Conservation (phyloP, 2,113 vertebrate genomes). For the Carlito syrichta region DNA sequence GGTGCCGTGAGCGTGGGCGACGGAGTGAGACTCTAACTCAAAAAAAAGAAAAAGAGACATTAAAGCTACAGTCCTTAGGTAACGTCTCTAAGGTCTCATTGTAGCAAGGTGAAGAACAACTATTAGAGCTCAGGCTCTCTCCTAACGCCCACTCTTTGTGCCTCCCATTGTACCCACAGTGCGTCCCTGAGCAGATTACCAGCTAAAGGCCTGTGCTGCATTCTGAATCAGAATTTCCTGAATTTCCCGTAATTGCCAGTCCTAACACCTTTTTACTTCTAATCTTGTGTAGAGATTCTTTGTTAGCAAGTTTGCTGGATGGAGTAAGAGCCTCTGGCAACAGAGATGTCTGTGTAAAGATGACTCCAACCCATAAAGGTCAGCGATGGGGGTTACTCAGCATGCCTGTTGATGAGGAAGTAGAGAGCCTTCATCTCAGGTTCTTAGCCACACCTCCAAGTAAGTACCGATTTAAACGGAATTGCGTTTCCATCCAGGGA, state of each 20-base stretch:
- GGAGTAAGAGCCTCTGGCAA: constrained; percentile 98
- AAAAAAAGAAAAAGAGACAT: background rate
- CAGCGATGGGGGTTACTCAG: constrained; percentile 97
- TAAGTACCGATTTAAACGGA: constrained; percentile 79
- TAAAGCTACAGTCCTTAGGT: background rate
- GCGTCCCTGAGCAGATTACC: background rate
- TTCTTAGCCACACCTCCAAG: constrained; percentile 96
- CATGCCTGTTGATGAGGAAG: constrained; percentile 98
- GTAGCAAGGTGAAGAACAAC: background rate
- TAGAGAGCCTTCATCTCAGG: constrained; percentile 96
- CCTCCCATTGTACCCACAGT: background rate
- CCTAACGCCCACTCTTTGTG: background rate
- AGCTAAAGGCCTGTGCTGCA: background rate
- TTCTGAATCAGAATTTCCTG: background rate
- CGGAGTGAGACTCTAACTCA: too few relatives aligned
- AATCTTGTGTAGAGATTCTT: constrained; percentile 88
- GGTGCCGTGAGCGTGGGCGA: too few relatives aligned
- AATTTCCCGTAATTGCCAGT: background rate
- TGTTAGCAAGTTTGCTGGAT: constrained; percentile 96
- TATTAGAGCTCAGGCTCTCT: background rate
- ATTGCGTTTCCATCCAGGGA: background rate
- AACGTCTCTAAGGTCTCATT: background rate
- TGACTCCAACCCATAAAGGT: constrained; percentile 94
- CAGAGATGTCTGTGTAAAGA: constrained; percentile 98
- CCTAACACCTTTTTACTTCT: constrained; percentile 25